Conservation (phyloP, 2,797 vertebrate genomes). For the Pangasius mekongensis region DNA sequence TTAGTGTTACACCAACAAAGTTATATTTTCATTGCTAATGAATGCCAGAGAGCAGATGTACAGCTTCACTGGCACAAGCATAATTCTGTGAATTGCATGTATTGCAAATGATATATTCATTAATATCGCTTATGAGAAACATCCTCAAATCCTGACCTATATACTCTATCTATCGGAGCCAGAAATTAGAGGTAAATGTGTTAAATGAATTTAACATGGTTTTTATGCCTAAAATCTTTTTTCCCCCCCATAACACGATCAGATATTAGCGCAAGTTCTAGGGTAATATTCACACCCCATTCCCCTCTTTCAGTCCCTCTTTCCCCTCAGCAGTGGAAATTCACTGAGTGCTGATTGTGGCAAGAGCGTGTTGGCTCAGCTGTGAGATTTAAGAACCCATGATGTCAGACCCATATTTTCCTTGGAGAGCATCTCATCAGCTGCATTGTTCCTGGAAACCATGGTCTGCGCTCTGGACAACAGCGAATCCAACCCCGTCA, state of each 20-base stretch:
- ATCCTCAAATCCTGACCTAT: not conserved
- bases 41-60: slow-evolving; percentile 58
- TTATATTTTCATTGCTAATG: slow-evolving; percentile 49
- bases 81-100: not conserved
- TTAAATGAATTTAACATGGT: not conserved
- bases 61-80: slow-evolving; percentile 32
- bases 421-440: slow-evolving; percentile 84
- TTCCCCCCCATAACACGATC: not conserved
- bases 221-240: not conserved
- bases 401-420: slow-evolving; percentile 87
- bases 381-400: slow-evolving; percentile 82
- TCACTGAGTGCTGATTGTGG: slow-evolving; percentile 83
- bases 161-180: not conserved
- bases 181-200: not conserved
- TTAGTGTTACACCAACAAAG: slow-evolving; percentile 64
- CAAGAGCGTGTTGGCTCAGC: slow-evolving; percentile 82
- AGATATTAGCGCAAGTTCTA: slow-evolving; percentile 24
- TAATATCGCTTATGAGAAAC: not conserved
- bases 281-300: slow-evolving; percentile 53
- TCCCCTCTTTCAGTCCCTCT: slow-evolving; percentile 65
- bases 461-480: slow-evolving; percentile 78
- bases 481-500: slow-evolving; percentile 69
- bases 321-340: slow-evolving; percentile 81
- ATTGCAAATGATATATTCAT: not conserved
- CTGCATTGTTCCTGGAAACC: slow-evolving; percentile 86